Base-by-base conservation (phyloP, 2,113 vertebrate genomes). In the Romanogobio albipinnatus region DNA sequence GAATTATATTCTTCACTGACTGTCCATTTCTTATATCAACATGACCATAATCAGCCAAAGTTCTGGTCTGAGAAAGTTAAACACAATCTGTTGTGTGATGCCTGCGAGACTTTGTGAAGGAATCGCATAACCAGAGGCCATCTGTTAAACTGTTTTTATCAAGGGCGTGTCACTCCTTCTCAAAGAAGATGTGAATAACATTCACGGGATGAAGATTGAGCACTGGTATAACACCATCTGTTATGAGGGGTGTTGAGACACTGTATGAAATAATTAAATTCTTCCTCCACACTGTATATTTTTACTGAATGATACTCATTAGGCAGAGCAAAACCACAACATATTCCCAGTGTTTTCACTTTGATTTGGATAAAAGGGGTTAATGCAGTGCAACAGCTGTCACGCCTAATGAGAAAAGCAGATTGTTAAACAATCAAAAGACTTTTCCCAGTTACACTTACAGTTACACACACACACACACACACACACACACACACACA, bases 61-160 rank as follows among this genome's bases (percentile, higher is more conserved):
- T 47, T 62, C 29, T 77, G 26, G 24, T 80, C 39, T 17, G 39
- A 47, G 64, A 80, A 85, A 80, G 64, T 70, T 73, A 77, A 85
- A 73, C 62, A 62, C 73, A 73, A 33, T 79, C 84, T 80, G 62
- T 71, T 59, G n/a, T 85, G 62, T 59, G 64, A 79, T 73, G 76
- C 66, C 76, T 85, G 29, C 22, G 76, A 77, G 83, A 84, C 49
- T 58, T 19, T 85, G n/a, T n/a, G 76, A 85, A 73, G 84, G 53
- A 80, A 58, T 79, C 51, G 9, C 24, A 73, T 80, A 70, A 49
- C 84, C 76, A 74, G 76, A 85, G 56, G 39, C 58, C 84, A 85
- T 85, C 84, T 85, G 84, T 61, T 85, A 80, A 85, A 85, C 76
- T 73, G 84, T 73, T 85, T 85, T 74, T 80, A 85, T 85, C 84